These are phyloP conservation scores for Gymnocephalus cernua DNA, from an alignment of 2,113 vertebrate species.

Conservation along the genomic window DNA sequence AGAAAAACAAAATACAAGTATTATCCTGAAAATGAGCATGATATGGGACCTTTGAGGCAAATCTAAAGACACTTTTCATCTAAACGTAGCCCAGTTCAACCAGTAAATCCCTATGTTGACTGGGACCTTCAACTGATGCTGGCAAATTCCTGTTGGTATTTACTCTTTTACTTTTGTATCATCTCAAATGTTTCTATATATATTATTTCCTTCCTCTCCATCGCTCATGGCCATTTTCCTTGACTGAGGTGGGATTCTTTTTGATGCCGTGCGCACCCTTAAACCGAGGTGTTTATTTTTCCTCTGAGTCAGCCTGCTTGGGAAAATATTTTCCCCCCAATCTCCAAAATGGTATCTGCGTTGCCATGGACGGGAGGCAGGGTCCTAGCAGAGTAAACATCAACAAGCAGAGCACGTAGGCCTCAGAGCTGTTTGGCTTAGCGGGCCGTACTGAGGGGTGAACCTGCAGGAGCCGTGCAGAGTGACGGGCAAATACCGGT, in stretches of 20 bases:
- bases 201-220: constrained; percentile 1
- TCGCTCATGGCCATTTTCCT: constrained; percentile 31
- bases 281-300: constrained; percentile 77
- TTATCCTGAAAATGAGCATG: too few species aligned
- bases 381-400: constrained; percentile 72
- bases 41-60: too few species aligned
- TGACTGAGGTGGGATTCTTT: constrained; percentile 72
- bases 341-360: constrained; percentile 78
- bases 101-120: background rate
- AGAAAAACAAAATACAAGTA: too few species aligned
- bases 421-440: constrained; percentile 63
- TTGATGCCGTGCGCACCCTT: constrained; percentile 51
- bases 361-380: constrained; percentile 57
- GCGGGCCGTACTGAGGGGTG: constrained; percentile 53
- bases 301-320: constrained; percentile 66
- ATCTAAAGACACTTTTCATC: too few species aligned
- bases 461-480: constrained; percentile 58
- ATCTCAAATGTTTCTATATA: background rate
- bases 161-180: background rate
- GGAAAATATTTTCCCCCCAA: constrained; percentile 79
- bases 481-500: constrained; percentile 73
- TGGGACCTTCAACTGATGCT: background rate
- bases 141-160: background rate
- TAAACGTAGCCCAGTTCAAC: too few species aligned
- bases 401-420: constrained; percentile 60